Base-by-base conservation (phyloP, 2,888 invertebrate species). In the Neuroscelio doddi region DNA sequence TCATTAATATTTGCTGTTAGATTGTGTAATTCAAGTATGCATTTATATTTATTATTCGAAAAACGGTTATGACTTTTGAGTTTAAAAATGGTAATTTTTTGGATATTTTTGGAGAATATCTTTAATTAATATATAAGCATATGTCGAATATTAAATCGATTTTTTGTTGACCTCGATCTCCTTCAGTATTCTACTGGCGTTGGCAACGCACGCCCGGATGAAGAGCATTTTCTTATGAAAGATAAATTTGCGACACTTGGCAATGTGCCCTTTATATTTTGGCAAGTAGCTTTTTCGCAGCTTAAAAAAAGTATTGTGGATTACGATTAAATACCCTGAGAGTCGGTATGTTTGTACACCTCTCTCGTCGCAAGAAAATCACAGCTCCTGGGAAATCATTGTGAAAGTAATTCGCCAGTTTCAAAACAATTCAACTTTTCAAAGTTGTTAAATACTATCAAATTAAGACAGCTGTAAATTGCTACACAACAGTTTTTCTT, bases 221-320 rank as follows among this genome's bases (percentile, higher is more conserved):
- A 56, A 29, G 44, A 58, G 53, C 39, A 41, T 58, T 67, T 63
- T 67, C 47, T 55, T 62, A 47, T 30, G 41, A 42, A 45, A 55
- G 56, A 63, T 46, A 59, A 67, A 67, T 63, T 59, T 32, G 47
- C 42, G 58, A 58, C 66, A 47, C 55, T 66, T 66, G 66, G 66
- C 66, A 57, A 47, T 50, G 42, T 58, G 57, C 66, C 64, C 24
- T 56, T 57, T 49, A 47, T 58, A 46, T 30, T 36, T 49, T 41
- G 32, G 47, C 32, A 55, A 50, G 39, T 59, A 32, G 26, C 51
- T 63, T 58, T 45, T 52, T 59, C 51, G 44, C 32, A 52, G 44
- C 45, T 49, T 44, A 12, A 42, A 27, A 38, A 46, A 57, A 24
- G 44, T 17, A 29, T 36, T 34, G 38, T 29, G 38, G 15, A 17